Evolutionary conservation across 1,140 invertebrate genomes (phyloP), one percentile per base, ranked within the genome.

Genomic region (Rhyzopertha dominica): DNA sequence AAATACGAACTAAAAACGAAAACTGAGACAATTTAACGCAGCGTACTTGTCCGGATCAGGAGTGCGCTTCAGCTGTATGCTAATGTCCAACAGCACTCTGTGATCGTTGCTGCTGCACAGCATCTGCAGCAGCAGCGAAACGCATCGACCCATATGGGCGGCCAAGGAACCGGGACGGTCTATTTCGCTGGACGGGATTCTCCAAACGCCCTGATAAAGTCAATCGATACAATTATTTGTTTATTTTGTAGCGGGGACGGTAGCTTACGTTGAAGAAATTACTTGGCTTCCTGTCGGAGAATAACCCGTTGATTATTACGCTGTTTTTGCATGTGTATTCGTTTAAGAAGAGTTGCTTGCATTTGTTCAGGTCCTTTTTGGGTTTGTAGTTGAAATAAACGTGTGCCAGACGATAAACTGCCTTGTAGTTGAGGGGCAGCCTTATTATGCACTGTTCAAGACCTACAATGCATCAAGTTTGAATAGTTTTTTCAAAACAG

Each of bases 361-460:
- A 82, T 62, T 80, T 81, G 42, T 72, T 69, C 19, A 81, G 73
- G 63, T 87, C 77, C 62, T 79, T 82, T 29, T 77, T 73, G 29
- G 71, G 70, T 59, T 81, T 76, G 19, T 84, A 87, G 44, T 84
- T 76, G 60, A 85, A 87, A 65, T 85, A 92, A 56, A 88, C 84
- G 66, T 93, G 79, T 1, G 88, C 84, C 19, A 96, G 65, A 47
- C 91, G 76, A 66, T 94, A 95, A 18, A 92, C 73, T 0, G 90
- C 87, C 70, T 96, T 96, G 65, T 95, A 95, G 71, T 97, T 91
- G 53, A 89, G 85, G 0, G 88, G 82, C 69, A 93, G 93, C 26
- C 92, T 72, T 32, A 78, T 75, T 3, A 90, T 74, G 64, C 91
- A 95, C 50, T 90, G 78, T 70, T 90, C 84, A 31, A 96, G 65